Conservation (phyloP, 2,888 invertebrate species). For the Micoletzkya japonica region DNA sequence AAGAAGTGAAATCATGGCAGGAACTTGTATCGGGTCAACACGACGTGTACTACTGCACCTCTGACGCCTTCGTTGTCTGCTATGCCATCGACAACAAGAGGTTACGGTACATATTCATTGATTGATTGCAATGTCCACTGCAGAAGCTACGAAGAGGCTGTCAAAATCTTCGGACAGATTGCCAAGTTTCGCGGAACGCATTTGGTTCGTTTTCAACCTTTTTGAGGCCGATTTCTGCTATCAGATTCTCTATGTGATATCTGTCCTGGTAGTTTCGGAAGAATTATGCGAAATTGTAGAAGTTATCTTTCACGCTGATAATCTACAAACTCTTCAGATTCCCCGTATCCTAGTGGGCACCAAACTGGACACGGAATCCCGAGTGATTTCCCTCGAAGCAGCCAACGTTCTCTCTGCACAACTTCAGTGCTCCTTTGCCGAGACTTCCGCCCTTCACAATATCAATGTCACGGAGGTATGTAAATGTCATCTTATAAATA, state of each 20-base stretch:
- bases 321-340: constrained; percentile 27
- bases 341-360: constrained; percentile 31
- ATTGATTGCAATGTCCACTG: background rate
- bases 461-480: constrained; percentile 28
- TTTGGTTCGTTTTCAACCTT: background rate
- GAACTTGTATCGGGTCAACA: constrained; percentile 14
- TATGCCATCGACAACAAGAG: constrained; percentile 25
- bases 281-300: background rate
- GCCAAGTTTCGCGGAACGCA: constrained; percentile 15
- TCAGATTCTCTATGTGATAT: background rate
- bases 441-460: constrained; percentile 27
- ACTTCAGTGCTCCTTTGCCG: constrained; percentile 33
- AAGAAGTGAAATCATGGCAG: no score
- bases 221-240: background rate
- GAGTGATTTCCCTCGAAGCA: constrained; percentile 22
- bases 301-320: no score
- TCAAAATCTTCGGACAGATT: constrained; percentile 13
- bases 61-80: constrained; percentile 26
- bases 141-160: constrained; percentile 28
- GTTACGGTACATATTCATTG: background rate
- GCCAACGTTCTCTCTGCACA: constrained; percentile 31
- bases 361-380: constrained; percentile 19
- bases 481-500: background rate
- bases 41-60: constrained; percentile 6
- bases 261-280: background rate